phyloP scores from a whole-genome alignment of 2,113 vertebrate species.

The Madoqua kirkii region DNA sequence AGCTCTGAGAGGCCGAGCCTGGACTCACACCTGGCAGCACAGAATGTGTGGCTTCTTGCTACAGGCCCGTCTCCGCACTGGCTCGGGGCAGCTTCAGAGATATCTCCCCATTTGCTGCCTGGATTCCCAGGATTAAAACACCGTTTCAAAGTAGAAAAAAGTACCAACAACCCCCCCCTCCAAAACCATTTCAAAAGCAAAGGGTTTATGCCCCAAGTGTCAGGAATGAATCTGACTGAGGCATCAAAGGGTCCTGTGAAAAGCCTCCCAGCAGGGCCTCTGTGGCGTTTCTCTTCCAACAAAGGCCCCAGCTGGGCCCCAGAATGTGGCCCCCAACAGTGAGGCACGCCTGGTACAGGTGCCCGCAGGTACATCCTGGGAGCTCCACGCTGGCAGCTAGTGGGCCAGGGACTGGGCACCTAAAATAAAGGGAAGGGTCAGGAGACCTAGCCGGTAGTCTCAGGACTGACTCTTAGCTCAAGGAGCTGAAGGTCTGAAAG shows the following conservation, averaged over 20 bases:
- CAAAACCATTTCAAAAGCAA: not conserved
- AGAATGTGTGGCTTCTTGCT: accelerated
- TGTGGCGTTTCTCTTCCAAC: not conserved
- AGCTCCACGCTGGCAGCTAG: accelerated
- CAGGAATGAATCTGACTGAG: not conserved
- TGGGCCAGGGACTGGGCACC: accelerated
- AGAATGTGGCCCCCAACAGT: not conserved
- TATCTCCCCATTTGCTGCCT: accelerated
- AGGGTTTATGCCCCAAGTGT: not conserved
- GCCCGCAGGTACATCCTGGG: accelerated
- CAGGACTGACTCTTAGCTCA: not conserved
- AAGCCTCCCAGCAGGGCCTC: not conserved
- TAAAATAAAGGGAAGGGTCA: not conserved
- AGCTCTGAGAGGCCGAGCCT: not conserved
- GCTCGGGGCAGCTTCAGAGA: not conserved
- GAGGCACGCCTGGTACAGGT: not conserved
- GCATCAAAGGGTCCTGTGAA: not conserved
- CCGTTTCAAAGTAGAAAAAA: not conserved
- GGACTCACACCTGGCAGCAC: not conserved
- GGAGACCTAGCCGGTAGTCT: not conserved
- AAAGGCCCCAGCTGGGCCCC: not conserved
- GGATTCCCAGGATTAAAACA: not conserved
- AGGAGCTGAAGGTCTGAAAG: not conserved
- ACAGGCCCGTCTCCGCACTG: accelerated
- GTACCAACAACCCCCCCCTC: not conserved